phyloP scores from a whole-genome alignment of 2,113 vertebrate genomes.

The Alouatta palliata region DNA sequence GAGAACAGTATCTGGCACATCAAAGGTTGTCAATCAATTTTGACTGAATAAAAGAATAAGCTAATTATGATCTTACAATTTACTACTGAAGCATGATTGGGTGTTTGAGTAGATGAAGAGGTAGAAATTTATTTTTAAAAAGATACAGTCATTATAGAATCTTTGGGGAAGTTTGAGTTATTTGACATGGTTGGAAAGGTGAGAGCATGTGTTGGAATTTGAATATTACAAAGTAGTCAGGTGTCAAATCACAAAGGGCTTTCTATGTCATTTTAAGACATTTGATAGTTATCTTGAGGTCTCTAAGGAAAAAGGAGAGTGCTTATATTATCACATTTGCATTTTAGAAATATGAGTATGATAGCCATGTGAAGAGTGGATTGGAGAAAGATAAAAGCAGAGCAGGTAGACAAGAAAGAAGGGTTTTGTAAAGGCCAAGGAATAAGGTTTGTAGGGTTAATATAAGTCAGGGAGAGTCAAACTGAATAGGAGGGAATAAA shows the following conservation, averaged over 20 bases:
- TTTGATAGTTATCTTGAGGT: neutral
- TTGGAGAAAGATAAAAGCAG: neutral
- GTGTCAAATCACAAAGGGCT: neutral
- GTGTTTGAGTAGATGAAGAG: neutral
- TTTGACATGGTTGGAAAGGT: neutral
- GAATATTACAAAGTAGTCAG: neutral
- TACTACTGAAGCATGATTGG: neutral
- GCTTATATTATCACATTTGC: neutral
- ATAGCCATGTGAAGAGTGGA: neutral
- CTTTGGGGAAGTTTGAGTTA: neutral
- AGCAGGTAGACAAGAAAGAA: neutral
- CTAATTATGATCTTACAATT: neutral
- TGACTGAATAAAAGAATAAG: neutral
- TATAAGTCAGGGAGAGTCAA: neutral
- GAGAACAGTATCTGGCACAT: neutral
- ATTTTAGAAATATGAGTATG: neutral
- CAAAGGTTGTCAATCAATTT: neutral
- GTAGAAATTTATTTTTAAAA: neutral
- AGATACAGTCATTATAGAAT: neutral
- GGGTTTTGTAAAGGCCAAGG: neutral
- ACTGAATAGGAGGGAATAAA: neutral
- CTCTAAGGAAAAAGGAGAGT: neutral
- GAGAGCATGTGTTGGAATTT: neutral
- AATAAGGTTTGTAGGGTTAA: neutral
- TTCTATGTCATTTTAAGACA: neutral